Percentiles rank a stretch among this genome's conserved stretches.
Evolutionary conservation across 2,113 vertebrate genomes (phyloP).

Genomic region (Chinchilla lanigera): DNA sequence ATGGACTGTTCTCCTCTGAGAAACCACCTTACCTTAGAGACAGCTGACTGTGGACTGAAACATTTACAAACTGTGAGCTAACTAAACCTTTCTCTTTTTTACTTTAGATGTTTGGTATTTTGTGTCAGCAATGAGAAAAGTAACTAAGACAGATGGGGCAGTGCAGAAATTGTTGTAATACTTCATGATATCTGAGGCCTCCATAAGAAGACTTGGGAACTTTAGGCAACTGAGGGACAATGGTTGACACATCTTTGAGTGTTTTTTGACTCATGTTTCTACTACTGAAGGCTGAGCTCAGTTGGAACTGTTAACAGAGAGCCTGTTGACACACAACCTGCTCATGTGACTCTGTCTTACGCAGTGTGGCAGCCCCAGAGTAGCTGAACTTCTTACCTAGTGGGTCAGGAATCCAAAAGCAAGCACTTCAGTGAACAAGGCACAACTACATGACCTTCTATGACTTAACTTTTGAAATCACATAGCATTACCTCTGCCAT

Average conservation of each 20-base stretch:
- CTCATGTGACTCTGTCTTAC: not conserved
- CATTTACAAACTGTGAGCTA: not conserved
- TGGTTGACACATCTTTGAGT: not conserved
- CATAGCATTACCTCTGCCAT: not conserved
- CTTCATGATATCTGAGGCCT: not conserved
- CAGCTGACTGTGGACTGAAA: not conserved
- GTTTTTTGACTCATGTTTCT: not conserved
- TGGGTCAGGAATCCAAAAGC: not conserved
- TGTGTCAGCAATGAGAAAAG: not conserved
- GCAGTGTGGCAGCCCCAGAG: not conserved
- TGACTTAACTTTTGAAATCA: not conserved
- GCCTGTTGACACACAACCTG: not conserved
- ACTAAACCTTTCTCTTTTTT: not conserved
- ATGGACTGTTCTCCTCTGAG: not conserved
- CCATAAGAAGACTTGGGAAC: not conserved
- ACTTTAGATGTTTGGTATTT: not conserved
- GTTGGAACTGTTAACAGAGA: not conserved
- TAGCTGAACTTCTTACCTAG: not conserved
- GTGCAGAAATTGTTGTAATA: not conserved
- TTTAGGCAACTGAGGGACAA: not conserved
- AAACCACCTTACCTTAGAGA: not conserved
- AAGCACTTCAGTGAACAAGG: not conserved
- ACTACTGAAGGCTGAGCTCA: not conserved
- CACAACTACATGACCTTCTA: not conserved
- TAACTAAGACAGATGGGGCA: not conserved